Evolutionary conservation across 2,113 vertebrate genomes (phyloP).

Genomic region (Climacteris rufus): DNA sequence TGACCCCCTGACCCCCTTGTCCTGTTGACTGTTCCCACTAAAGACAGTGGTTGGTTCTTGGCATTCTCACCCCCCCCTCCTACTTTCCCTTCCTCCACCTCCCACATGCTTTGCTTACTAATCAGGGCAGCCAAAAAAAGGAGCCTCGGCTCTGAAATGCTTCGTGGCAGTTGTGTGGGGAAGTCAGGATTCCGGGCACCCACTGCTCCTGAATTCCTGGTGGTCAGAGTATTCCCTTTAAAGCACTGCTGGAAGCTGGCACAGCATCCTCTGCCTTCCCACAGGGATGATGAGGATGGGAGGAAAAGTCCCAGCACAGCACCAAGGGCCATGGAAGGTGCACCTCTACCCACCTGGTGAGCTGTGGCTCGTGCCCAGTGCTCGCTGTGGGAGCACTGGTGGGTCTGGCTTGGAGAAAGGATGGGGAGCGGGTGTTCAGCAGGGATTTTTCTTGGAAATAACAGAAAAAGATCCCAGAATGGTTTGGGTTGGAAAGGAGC

Average conservation of each 20-base stretch:
- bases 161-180: not conserved
- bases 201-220: not conserved
- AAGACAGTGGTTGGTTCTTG: not conserved
- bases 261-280: not conserved
- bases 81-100: not conserved
- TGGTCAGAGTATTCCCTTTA: not conserved
- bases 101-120: not conserved
- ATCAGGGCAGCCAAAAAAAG: not conserved
- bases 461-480: not conserved
- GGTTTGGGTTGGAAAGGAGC: not conserved
- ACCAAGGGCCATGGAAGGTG: not conserved
- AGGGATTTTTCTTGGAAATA: not conserved
- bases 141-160: not conserved
- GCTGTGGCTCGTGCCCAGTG: accelerated
- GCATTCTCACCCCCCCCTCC: not conserved
- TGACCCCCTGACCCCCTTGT: constrained; percentile 16
- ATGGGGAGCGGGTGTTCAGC: accelerated
- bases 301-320: not conserved
- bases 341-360: accelerated
- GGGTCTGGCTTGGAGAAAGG: not conserved
- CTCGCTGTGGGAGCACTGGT: accelerated
- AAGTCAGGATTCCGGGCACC: not conserved
- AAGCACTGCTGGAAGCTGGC: not conserved
- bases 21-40: not conserved
- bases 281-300: accelerated